Evolutionary conservation across 1,140 invertebrate genomes (phyloP), one percentile per base, ranked within the genome.

Genomic region (Zaprionus kolodkinae): DNA sequence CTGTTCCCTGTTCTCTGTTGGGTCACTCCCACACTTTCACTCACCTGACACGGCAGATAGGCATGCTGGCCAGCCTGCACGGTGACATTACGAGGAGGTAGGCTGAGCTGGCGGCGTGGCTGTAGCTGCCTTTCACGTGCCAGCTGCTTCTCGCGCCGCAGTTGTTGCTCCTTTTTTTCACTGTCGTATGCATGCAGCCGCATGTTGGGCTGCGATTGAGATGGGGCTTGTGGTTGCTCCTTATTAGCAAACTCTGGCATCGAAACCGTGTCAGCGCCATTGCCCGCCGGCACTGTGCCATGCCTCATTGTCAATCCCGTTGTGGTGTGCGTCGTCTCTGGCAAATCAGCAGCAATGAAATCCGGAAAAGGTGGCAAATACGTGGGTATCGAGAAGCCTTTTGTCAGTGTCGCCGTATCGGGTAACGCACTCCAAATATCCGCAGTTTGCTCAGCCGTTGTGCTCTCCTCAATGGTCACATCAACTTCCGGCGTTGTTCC

Each of bases 61-160:
- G 96, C 96, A 92, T 96, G 95, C 13, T 96, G 96, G 72, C 96
- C 96, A 69, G 97, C 94, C 93, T 97, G 96, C 45, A 96, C 96
- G 27, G 96, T 97, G 90, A 97, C 96, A 93, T 97, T 97, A 11
- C 77, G 59, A 17, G 85, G 50, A 1, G 81, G 85, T 48, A 88
- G 63, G 15, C 85, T 89, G 35, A 88, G 84, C 38, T 63, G 80
- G 9, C 77, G 85, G 0, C 78, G 64, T 15, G 80, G 68, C 71
- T 75, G 52, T 36, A 72, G 61, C 13, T 85, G 84, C 45, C 85
- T 64, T 52, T 88, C 84, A 55, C 70, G 76, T 25, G 85, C 85
- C 81, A 88, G 71, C 59, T 88, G 80, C 63, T 88, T 88, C 15
- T 84, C 85, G 7, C 84, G 80, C 6, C 80, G 55, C 64, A 88